Conservation (phyloP, 2,888 invertebrate species). For the Taphrorychus bicolor region DNA sequence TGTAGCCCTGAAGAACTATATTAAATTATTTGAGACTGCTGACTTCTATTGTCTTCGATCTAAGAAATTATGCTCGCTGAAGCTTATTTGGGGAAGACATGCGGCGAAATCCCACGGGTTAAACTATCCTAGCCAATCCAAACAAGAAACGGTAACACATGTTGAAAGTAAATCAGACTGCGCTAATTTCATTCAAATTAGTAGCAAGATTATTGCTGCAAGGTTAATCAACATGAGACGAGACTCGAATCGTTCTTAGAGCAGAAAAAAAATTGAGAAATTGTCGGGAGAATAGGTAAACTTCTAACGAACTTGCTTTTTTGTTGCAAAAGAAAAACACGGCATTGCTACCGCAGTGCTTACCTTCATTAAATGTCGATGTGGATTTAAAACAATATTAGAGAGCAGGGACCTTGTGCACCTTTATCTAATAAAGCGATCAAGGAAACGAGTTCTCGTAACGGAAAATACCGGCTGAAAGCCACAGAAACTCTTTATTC, state of each 20-base stretch:
- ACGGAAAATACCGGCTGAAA: conserved; percentile 2
- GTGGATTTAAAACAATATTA: conserved; percentile 7
- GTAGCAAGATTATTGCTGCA: conserved; percentile 41
- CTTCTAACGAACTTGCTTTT: conserved; percentile 10
- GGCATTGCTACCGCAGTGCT: background rate
- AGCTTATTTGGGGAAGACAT: conserved; percentile 6
- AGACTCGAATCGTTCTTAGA: conserved; percentile 39
- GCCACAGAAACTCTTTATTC: background rate
- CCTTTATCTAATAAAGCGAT: conserved; percentile 1
- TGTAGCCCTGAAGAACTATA: too few species aligned
- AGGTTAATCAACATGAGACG: conserved; percentile 44
- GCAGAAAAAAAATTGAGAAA: conserved; percentile 46
- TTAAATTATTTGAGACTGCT: too few species aligned
- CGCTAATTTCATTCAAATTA: conserved; percentile 39
- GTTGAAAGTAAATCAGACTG: conserved; percentile 34
- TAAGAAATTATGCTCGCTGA: background rate
- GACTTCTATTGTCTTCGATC: too few species aligned
- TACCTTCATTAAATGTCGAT: background rate
- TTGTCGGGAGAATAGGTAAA: conserved; percentile 36
- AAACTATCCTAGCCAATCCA: conserved; percentile 33
- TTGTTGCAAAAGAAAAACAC: background rate
- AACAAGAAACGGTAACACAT: conserved; percentile 28
- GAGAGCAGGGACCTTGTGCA: background rate
- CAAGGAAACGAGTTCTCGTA: background rate
- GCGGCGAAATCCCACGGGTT: conserved; percentile 16